phyloP scores from a whole-genome alignment of 2,113 vertebrate species.

The Nyctibius bracteatus region DNA sequence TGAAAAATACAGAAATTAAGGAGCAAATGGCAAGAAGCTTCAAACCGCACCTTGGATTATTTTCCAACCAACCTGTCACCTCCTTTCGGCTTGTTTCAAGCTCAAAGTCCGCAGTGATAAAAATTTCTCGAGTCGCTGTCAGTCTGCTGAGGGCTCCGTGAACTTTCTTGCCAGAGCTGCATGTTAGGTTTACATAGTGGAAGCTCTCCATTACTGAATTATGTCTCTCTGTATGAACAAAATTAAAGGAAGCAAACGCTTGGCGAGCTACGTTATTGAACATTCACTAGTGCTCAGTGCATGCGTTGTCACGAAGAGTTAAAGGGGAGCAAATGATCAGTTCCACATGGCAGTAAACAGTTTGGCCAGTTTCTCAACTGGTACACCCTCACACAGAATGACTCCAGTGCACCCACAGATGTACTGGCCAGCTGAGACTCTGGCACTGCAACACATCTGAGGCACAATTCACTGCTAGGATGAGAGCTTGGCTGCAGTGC shows the following conservation, averaged over 20 bases:
- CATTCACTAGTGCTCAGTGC: background rate
- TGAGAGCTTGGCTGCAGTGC: background rate
- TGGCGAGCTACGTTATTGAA: slow-evolving; percentile 45
- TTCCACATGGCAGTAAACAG: background rate
- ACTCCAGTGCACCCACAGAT: background rate
- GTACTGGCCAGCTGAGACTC: background rate
- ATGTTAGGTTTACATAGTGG: slow-evolving; percentile 91
- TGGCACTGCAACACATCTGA: background rate
- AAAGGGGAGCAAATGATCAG: background rate
- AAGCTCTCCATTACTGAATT: slow-evolving; percentile 89
- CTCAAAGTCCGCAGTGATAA: slow-evolving; percentile 91
- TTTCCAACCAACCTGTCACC: slow-evolving; percentile 98
- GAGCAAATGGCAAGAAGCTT: slow-evolving; percentile 56
- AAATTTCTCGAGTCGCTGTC: slow-evolving; percentile 78
- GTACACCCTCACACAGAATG: background rate
- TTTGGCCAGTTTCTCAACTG: background rate
- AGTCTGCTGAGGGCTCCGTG: slow-evolving; percentile 81
- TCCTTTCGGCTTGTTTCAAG: slow-evolving; percentile 92
- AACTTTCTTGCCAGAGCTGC: slow-evolving; percentile 78
- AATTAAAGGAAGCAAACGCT: slow-evolving; percentile 72
- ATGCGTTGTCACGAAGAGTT: background rate
- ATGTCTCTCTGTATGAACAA: slow-evolving; percentile 84
- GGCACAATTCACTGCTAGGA: background rate
- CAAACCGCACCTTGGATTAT: slow-evolving; percentile 36
- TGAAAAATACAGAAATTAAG: slow-evolving; percentile 56